phyloP scores from a whole-genome alignment of 2,797 vertebrate species.

The Bovichtus variegatus region DNA sequence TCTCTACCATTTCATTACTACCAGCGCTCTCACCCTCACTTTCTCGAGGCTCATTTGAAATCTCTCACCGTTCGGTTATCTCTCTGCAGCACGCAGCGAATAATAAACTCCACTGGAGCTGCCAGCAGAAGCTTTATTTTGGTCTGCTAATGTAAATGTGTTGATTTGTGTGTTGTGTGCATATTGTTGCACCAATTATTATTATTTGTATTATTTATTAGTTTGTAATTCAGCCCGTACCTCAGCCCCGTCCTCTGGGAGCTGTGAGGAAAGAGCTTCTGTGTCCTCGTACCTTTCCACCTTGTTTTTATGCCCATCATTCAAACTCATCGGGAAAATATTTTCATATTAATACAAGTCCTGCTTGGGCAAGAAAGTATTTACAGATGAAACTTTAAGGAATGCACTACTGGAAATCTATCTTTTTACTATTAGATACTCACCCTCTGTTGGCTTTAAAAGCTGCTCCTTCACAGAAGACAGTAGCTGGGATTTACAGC shows the following conservation, averaged over 20 bases:
- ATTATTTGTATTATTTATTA: no score
- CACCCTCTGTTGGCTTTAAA: background rate
- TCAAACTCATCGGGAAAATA: background rate
- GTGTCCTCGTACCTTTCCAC: background rate
- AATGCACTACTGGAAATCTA: background rate
- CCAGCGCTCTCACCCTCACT: slow-evolving; percentile 16
- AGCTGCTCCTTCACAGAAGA: background rate
- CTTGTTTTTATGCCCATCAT: slow-evolving; percentile 1
- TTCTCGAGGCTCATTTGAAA: slow-evolving; percentile 65
- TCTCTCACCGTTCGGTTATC: slow-evolving; percentile 65
- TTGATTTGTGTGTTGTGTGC: slow-evolving; percentile 23
- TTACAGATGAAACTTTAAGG: background rate
- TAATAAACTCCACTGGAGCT: slow-evolving; percentile 53
- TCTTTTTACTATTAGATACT: background rate
- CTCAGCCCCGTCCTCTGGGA: slow-evolving; percentile 23
- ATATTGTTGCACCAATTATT: slow-evolving; percentile 35
- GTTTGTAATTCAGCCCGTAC: slow-evolving; percentile 40
- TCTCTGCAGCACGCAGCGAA: slow-evolving; percentile 51
- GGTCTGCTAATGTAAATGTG: slow-evolving; percentile 49
- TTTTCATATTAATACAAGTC: no score
- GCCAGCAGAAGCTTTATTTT: slow-evolving; percentile 28
- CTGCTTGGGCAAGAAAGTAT: background rate
- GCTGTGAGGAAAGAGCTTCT: background rate
- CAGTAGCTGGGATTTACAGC: background rate
- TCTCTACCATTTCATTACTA: slow-evolving; percentile 51